Conservation (phyloP, 2,113 vertebrate genomes). For the Nyctibius bracteatus region DNA sequence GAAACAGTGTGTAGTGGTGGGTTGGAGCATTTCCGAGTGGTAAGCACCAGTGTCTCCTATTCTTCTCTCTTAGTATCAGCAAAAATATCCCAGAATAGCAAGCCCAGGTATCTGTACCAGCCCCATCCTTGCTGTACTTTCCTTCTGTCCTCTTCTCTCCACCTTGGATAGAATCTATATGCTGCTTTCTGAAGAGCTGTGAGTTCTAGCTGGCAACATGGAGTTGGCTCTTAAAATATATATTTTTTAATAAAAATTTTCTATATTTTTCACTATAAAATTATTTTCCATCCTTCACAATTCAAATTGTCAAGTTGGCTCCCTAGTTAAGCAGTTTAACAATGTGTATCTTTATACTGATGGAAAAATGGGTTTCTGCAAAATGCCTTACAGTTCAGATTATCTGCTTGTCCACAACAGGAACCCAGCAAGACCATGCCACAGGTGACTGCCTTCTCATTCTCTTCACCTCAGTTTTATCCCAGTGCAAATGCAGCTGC, state of each 20-base stretch:
- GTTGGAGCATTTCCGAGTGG: background rate
- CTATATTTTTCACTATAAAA: background rate
- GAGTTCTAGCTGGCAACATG: background rate
- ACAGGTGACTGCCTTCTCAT: accelerated
- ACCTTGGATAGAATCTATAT: background rate
- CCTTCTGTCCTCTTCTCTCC: background rate
- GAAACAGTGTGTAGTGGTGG: background rate
- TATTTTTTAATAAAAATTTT: background rate
- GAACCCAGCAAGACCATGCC: accelerated
- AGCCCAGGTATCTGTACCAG: background rate
- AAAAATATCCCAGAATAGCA: background rate
- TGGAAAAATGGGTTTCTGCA: background rate
- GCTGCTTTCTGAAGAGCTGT: background rate
- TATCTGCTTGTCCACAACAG: background rate
- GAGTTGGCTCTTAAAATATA: background rate
- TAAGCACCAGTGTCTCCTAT: background rate
- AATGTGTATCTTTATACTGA: background rate
- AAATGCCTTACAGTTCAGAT: background rate
- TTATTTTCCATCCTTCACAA: background rate
- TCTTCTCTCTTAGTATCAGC: background rate
- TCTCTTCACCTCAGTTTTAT: background rate
- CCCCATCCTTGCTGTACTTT: background rate
- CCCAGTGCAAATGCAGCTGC: background rate
- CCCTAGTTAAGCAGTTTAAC: background rate
- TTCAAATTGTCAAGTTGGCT: background rate